Evolutionary conservation across 2,113 vertebrate genomes (phyloP).

Genomic region (Calonectris borealis): DNA sequence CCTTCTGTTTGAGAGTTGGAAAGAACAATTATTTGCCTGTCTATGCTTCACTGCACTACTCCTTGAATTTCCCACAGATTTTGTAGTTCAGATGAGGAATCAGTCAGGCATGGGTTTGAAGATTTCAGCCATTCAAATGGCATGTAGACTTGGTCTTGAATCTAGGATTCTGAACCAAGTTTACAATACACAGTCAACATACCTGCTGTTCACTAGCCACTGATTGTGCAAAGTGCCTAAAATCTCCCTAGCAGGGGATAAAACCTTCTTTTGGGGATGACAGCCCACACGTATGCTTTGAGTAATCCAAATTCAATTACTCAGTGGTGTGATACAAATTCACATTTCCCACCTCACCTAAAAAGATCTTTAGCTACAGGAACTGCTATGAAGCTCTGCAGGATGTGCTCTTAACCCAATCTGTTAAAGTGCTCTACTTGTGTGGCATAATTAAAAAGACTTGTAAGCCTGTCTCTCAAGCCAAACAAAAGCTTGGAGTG

Average conservation of each 20-base stretch:
- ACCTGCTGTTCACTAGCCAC: not conserved
- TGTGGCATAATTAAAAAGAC: constrained; percentile 22
- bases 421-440: not conserved
- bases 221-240: not conserved
- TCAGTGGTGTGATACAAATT: not conserved
- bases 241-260: not conserved
- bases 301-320: constrained; percentile 18
- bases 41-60: not conserved
- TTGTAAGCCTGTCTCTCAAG: constrained; percentile 14
- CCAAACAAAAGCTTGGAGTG: not conserved
- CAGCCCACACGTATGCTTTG: not conserved
- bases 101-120: not conserved
- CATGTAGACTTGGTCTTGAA: not conserved
- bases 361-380: constrained; percentile 17
- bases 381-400: constrained; percentile 28
- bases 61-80: not conserved
- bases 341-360: constrained; percentile 31
- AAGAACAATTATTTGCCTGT: not conserved
- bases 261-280: not conserved
- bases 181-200: not conserved
- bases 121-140: not conserved
- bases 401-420: constrained; percentile 13
- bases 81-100: not conserved
- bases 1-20: not conserved
- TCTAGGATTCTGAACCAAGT: not conserved